phyloP scores from a whole-genome alignment of 2,797 vertebrate species.

The Chelonia mydas region DNA sequence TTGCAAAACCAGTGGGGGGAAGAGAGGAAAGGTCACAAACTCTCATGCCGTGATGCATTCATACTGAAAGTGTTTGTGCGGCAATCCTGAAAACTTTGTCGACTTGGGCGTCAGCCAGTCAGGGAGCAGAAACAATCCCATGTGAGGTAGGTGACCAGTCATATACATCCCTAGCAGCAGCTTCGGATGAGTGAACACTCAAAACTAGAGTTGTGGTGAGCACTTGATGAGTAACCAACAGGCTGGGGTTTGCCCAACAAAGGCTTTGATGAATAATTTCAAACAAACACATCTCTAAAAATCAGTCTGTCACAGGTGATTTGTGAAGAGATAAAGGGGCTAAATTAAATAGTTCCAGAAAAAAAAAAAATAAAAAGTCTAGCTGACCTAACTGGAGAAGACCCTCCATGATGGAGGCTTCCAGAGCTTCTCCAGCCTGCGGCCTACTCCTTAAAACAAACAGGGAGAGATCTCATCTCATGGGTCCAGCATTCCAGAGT shows the following conservation, averaged over 20 bases:
- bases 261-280: conserved; percentile 3
- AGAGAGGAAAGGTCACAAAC: neutral
- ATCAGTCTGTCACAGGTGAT: neutral
- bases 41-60: neutral
- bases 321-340: neutral
- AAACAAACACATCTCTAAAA: neutral
- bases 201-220: neutral
- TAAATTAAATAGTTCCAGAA: neutral
- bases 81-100: neutral
- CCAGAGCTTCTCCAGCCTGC: neutral
- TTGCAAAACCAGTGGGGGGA: neutral
- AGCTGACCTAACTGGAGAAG: neutral
- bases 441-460: neutral
- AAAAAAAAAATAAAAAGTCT: too few species aligned
- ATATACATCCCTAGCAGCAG: neutral
- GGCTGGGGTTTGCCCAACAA: neutral
- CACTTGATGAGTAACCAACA: conserved; percentile 22
- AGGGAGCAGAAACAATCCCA: neutral
- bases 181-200: neutral
- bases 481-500: neutral
- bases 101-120: neutral
- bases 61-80: neutral
- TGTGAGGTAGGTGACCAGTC: neutral
- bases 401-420: neutral
- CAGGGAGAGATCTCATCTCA: neutral